These are phyloP conservation scores for Meandrusa payeni DNA, from an alignment of 2,888 invertebrate species.

Conservation along the genomic window DNA sequence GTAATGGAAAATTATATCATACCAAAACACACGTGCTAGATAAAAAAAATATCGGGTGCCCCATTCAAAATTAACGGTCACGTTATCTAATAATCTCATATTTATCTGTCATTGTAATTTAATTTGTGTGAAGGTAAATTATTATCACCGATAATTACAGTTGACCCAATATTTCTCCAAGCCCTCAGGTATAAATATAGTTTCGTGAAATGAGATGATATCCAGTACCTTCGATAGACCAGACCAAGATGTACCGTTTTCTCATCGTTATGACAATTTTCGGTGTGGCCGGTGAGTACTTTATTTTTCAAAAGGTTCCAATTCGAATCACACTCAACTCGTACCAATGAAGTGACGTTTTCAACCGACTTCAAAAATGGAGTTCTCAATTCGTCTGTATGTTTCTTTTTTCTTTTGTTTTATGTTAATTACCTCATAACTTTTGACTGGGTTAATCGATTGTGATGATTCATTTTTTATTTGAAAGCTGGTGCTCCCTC, in stretches of 20 bases:
- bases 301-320: too few relatives aligned
- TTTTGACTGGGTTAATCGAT: too few relatives aligned
- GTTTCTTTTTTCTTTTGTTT: too few relatives aligned
- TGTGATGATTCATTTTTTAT: too few relatives aligned
- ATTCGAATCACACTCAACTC: too few relatives aligned
- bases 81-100: constrained; percentile 31
- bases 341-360: too few relatives aligned
- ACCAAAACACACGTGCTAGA: constrained; percentile 20
- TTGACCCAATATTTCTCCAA: constrained; percentile 63
- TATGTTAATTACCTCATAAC: too few relatives aligned
- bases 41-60: constrained; percentile 28
- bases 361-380: too few relatives aligned
- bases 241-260: constrained; percentile 43
- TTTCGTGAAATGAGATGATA: constrained; percentile 26
- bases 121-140: constrained; percentile 62
- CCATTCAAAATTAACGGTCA: constrained; percentile 27
- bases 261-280: constrained; percentile 36
- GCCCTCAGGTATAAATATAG: constrained; percentile 54
- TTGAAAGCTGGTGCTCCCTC: too few relatives aligned
- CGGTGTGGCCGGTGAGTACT: constrained; percentile 40
- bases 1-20: constrained; percentile 16
- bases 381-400: too few relatives aligned
- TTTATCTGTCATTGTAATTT: constrained; percentile 49
- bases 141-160: constrained; percentile 55
- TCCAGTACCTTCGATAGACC: constrained; percentile 30